A percentile compares a stretch with the other conserved stretches of the same genome.
Evolutionary conservation across 2,888 invertebrate genomes (phyloP).

Genomic region (Eumacrocentrus americanus): DNA sequence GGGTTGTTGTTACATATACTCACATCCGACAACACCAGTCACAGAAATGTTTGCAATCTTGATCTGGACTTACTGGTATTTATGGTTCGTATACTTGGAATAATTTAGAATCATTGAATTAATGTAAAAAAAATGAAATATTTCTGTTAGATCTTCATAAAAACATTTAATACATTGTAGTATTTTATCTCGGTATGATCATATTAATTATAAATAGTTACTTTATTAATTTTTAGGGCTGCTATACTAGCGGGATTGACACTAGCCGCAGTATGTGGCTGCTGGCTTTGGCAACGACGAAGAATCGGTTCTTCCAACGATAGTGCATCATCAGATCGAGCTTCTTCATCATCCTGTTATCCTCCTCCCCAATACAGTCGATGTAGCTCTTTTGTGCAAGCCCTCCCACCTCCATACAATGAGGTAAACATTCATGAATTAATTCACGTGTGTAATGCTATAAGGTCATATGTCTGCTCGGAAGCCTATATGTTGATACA

Average conservation of each 20-base stretch:
- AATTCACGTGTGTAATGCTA: neutral
- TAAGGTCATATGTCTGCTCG: neutral
- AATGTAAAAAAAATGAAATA: no score
- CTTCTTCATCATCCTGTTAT: slow-evolving; percentile 81
- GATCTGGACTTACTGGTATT: slow-evolving; percentile 74
- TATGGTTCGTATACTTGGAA: slow-evolving; percentile 61
- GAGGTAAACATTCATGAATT: slow-evolving; percentile 66
- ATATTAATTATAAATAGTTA: neutral
- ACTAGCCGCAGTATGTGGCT: slow-evolving; percentile 74
- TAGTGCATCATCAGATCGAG: slow-evolving; percentile 72
- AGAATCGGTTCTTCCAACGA: slow-evolving; percentile 63
- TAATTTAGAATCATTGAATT: no score
- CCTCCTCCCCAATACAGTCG: slow-evolving; percentile 85
- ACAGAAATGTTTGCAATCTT: slow-evolving; percentile 68
- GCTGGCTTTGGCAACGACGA: slow-evolving; percentile 69
- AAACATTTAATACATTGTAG: no score
- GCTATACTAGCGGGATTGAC: slow-evolving; percentile 72
- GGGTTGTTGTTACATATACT: slow-evolving; percentile 70
- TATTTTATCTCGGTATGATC: no score
- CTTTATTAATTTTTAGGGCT: slow-evolving; percentile 43
- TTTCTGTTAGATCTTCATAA: no score
- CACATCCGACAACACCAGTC: slow-evolving; percentile 64
- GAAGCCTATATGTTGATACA: no score
- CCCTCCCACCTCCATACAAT: slow-evolving; percentile 76
- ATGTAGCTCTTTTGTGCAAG: slow-evolving; percentile 82